Conservation (phyloP, 2,888 invertebrate species). For the Lacanobia wlatinum region DNA sequence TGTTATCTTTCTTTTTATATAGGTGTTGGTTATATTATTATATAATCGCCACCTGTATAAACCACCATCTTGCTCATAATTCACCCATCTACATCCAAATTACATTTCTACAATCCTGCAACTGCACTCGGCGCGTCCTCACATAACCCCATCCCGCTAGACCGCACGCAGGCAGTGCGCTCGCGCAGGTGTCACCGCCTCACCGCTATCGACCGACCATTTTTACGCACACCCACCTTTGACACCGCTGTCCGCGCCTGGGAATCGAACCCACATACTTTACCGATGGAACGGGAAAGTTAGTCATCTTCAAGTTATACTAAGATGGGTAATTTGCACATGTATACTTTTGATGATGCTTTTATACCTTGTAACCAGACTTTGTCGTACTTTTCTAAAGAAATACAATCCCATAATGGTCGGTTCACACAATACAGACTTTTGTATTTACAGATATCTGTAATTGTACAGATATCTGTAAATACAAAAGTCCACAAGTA, state of each 20-base stretch:
- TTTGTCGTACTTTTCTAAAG: background rate
- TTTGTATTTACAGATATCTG: too few species aligned
- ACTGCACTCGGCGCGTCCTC: background rate
- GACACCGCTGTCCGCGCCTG: slow-evolving; percentile 64
- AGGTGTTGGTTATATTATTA: too few species aligned
- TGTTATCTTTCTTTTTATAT: too few species aligned
- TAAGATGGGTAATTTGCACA: slow-evolving; percentile 25
- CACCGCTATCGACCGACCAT: slow-evolving; percentile 69
- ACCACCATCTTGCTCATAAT: too few species aligned
- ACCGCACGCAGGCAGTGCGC: slow-evolving; percentile 61
- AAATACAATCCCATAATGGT: background rate
- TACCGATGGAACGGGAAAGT: slow-evolving; percentile 49
- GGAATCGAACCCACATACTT: slow-evolving; percentile 61
- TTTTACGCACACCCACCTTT: slow-evolving; percentile 74
- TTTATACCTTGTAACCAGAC: background rate
- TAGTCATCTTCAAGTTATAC: slow-evolving; percentile 28
- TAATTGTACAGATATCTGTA: too few species aligned
- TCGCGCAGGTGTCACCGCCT: slow-evolving; percentile 67
- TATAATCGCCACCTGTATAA: too few species aligned
- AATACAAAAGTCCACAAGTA: too few species aligned
- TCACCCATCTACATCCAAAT: too few species aligned
- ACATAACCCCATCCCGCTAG: slow-evolving; percentile 61
- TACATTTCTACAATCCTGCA: too few species aligned
- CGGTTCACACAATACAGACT: too few species aligned
- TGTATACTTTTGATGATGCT: background rate